Evolutionary conservation across 2,113 vertebrate species (phyloP), one percentile per base, ranked within the genome.

Genomic region (Stomatorhinus ivindoensis): DNA sequence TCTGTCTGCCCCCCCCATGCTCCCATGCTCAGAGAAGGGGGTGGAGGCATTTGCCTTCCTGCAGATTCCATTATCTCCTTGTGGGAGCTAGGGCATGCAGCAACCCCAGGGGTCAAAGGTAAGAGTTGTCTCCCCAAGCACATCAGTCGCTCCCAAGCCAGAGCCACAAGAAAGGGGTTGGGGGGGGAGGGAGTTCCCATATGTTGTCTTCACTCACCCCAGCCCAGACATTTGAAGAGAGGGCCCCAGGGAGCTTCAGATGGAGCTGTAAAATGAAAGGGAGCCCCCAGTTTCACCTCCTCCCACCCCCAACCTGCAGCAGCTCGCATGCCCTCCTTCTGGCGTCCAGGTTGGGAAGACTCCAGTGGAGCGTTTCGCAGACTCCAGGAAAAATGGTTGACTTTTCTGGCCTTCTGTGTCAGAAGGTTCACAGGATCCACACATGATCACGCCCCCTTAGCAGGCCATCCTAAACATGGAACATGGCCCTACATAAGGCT

Each of bases 21-120:
- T 69, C 88, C 24, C 83, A 50, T 44, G 46, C 46, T 87, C 31
- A 88, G 27, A 87, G 69, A 89, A 87, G 69, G 48, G 89, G n/a
- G 88, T 85, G 88, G 87, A 46, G 80, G 83, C 90, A 90, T 89
- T 91, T 94, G 51, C 92, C 89, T 93, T 92, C 91, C 92, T 94
- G 94, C 89, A 91, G 88, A 93, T 91, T 90, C 92, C 92, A 92
- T 93, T 90, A 92, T 92, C 92, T 91, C 90, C 90, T 92, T 90
- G 61, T 90, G 80, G 85, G 90, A 91, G 88, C 91, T 46, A 85
- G 27, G 89, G 91, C 90, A 89, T 92, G 89, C 92, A 92, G 93
- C 93, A 93, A 94, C 94, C 94, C 93, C 91, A 58, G 88, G 91
- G 95, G 94, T 95, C 94, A 94, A 90, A 92, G 95, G 94, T 96